phyloP scores from a whole-genome alignment of 2,888 invertebrate genomes.

The Pasiphila rectangulata region DNA sequence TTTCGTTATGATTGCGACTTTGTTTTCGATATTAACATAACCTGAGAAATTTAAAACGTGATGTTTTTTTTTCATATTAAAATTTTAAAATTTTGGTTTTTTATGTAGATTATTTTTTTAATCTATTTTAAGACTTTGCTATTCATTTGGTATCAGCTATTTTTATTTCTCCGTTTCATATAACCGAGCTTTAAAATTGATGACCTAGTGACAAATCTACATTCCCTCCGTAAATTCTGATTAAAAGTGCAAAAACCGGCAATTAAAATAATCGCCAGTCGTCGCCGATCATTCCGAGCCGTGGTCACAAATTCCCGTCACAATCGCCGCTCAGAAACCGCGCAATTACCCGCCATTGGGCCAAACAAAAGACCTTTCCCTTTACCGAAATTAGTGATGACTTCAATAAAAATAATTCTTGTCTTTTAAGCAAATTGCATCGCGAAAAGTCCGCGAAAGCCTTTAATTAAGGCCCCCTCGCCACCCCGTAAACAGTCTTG shows the following conservation, averaged over 20 bases:
- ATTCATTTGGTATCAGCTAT: background rate
- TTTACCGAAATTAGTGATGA: conserved; percentile 79
- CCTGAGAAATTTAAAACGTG: too few species aligned
- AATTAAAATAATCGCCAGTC: conserved; percentile 50
- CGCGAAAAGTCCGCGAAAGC: conserved; percentile 77
- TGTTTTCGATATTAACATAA: conserved; percentile 30
- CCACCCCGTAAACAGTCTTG: conserved; percentile 73
- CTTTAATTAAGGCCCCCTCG: conserved; percentile 78
- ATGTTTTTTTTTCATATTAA: too few species aligned
- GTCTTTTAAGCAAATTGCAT: conserved; percentile 81
- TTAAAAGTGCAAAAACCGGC: conserved; percentile 12
- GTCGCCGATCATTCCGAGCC: conserved; percentile 44
- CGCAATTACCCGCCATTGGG: conserved; percentile 76
- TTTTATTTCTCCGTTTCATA: background rate
- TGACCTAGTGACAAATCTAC: background rate
- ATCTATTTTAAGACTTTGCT: too few species aligned
- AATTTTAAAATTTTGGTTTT: too few species aligned
- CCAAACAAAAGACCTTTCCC: conserved; percentile 67
- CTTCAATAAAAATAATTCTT: conserved; percentile 82
- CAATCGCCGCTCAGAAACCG: conserved; percentile 59
- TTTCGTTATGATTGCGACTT: conserved; percentile 52
- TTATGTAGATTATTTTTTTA: too few species aligned
- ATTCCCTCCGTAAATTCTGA: background rate
- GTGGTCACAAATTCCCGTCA: conserved; percentile 33
- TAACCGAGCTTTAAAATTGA: background rate